Conservation (phyloP, 2,888 invertebrate species). For the Silvanus unidentatus region DNA sequence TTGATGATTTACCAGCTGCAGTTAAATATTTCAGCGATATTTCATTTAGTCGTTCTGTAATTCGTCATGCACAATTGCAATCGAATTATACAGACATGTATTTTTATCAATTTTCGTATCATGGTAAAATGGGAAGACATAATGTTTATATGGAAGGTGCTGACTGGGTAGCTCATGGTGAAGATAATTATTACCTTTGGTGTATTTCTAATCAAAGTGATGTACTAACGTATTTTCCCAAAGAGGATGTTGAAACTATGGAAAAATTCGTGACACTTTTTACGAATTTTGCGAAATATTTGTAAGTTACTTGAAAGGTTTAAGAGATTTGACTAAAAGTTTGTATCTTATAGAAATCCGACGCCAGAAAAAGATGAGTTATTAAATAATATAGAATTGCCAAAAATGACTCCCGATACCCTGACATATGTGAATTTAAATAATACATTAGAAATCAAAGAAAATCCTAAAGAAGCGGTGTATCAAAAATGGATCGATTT, state of each 20-base stretch:
- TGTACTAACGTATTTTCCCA: no score
- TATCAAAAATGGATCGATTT: constrained; percentile 15
- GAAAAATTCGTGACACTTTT: no score
- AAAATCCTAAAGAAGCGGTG: constrained; percentile 13
- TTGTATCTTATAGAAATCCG: constrained; percentile 31
- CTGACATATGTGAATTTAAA: constrained; percentile 20
- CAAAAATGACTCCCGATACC: constrained; percentile 11
- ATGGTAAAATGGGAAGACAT: no score
- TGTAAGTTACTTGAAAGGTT: constrained; percentile 35
- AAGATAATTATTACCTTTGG: constrained; percentile 20
- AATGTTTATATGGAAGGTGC: no score
- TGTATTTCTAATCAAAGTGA: no score
- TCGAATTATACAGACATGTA: constrained; percentile 12
- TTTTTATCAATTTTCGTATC: no score
- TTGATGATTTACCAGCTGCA: constrained; percentile 13
- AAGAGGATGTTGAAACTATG: no score
- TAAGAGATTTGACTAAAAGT: background rate
- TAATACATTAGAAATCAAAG: constrained; percentile 14
- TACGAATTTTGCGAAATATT: no score
- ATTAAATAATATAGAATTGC: constrained; percentile 20
- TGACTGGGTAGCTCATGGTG: constrained; percentile 22
- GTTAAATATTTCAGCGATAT: constrained; percentile 10
- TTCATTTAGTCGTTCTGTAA: background rate
- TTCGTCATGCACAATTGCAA: constrained; percentile 14
- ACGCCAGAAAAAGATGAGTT: constrained; percentile 23